Conservation (phyloP, 2,888 invertebrate genomes). For the Toxonevra muliebris region DNA sequence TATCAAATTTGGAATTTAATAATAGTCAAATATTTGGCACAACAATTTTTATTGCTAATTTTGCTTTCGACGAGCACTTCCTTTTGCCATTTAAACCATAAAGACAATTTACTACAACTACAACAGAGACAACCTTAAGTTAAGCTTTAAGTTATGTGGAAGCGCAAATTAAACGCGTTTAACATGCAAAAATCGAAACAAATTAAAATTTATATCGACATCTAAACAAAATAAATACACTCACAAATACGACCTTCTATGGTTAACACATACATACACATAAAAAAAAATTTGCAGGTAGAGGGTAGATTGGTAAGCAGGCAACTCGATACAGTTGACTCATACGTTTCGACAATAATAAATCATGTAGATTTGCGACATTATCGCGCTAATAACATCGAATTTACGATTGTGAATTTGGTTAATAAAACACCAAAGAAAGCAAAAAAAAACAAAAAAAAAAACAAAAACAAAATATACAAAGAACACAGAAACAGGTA, state of each 20-base stretch:
- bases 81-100: not conserved
- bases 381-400: constrained; percentile 63
- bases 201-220: constrained; percentile 46
- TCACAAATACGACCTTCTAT: not conserved
- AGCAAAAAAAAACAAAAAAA: constrained; percentile 25
- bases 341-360: constrained; percentile 47
- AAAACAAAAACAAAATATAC: constrained; percentile 26
- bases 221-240: constrained; percentile 14
- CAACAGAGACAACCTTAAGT: too few relatives aligned
- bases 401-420: constrained; percentile 41
- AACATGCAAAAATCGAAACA: constrained; percentile 35
- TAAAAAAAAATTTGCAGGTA: not conserved
- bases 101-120: too few relatives aligned
- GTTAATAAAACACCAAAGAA: constrained; percentile 29
- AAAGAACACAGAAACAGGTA: not conserved
- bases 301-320: not conserved
- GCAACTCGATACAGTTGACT: constrained; percentile 31
- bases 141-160: too few relatives aligned
- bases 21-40: not conserved
- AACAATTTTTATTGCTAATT: not conserved
- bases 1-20: not conserved
- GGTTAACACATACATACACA: not conserved
- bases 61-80: not conserved
- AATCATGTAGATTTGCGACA: constrained; percentile 61
- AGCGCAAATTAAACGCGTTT: too few relatives aligned